Conservation (phyloP, 64 coral and sea anemone species). For the Montipora sp. region DNA sequence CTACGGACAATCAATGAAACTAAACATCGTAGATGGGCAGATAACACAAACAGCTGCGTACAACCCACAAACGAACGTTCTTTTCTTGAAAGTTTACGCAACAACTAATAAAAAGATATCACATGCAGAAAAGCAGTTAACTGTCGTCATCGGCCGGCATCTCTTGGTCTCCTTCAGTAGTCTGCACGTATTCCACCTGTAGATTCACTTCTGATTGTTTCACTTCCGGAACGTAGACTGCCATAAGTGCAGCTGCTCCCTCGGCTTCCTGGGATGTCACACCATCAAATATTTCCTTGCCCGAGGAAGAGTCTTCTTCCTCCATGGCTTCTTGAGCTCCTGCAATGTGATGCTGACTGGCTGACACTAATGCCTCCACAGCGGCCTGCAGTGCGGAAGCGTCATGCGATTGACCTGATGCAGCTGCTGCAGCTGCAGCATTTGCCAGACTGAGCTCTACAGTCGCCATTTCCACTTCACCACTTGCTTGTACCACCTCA, state of each 20-base stretch:
- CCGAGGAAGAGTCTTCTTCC: constrained; percentile 51
- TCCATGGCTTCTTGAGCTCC: constrained; percentile 79
- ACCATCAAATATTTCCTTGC: constrained; percentile 83
- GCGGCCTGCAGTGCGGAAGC: constrained; percentile 89
- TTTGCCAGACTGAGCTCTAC: constrained; percentile 74
- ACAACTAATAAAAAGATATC: not conserved
- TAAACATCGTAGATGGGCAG: not conserved
- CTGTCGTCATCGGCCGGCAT: constrained; percentile 54
- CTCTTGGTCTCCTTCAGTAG: constrained; percentile 63
- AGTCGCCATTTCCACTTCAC: constrained; percentile 94
- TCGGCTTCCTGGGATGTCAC: constrained; percentile 68
- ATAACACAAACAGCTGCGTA: too few species aligned
- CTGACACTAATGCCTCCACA: constrained; percentile 90
- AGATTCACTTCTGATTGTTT: constrained; percentile 68
- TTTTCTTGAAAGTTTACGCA: not conserved
- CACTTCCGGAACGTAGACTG: constrained; percentile 76
- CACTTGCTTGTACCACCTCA: constrained; percentile 77
- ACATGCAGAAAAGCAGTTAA: not conserved
- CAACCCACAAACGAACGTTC: not conserved
- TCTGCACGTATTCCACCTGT: constrained; percentile 69
- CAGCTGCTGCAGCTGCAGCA: constrained; percentile 53
- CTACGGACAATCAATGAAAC: not conserved
- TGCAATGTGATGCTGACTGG: constrained; percentile 92
- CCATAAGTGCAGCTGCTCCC: constrained; percentile 70
- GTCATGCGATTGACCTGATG: constrained; percentile 64